Base-by-base conservation (phyloP, 2,113 vertebrate genomes). In the Nothocercus julius region DNA sequence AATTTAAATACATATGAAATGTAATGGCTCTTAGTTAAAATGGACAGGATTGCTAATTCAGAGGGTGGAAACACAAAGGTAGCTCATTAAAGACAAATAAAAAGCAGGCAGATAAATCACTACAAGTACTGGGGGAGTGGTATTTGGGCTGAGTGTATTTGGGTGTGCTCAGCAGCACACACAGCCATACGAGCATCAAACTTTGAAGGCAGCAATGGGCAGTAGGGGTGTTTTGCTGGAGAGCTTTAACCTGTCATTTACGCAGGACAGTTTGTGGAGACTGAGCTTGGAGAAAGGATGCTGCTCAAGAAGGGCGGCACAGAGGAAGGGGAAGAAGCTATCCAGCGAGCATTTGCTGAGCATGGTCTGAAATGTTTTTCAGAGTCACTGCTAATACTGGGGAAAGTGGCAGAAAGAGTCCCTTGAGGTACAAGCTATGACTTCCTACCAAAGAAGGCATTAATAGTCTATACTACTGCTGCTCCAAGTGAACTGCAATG, bases 1-100 rank as follows among this genome's bases (percentile, higher is more conserved):
- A 76, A 80, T 91, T 87, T 70, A 70, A 75, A 38, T 67, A n/a
- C 59, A 72, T 67, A 82, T 32, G n/a, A 81, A 89, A 75, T 34
- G 40, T 11, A 45, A 13, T 16, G 75, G 32, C n/a, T 83, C 82
- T 81, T 61, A 36, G 8, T 75, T 78, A 56, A 75, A 93, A 86
- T 30, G 24, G 28, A 30, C 32, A 47, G 7, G 78, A 45, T 8
- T 45, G 22, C 13, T 80, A 69, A 62, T 69, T 92, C 30, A 85
- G 67, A 82, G 69, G 9, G n/a, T 66, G 11, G 49, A 69, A 92
- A 76, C 63, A 54, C 19, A n/a, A 21, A 11, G 7, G 17, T 24
- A 88, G 21, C 13, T 14, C 20, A 47, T 27, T 51, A 73, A 81
- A 69, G 44, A 36, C 21, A 73, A 68, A 63, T 15, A 62, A 76